Base-by-base conservation (phyloP, 2,113 vertebrate genomes). In the Corythoichthys haematopterus region DNA sequence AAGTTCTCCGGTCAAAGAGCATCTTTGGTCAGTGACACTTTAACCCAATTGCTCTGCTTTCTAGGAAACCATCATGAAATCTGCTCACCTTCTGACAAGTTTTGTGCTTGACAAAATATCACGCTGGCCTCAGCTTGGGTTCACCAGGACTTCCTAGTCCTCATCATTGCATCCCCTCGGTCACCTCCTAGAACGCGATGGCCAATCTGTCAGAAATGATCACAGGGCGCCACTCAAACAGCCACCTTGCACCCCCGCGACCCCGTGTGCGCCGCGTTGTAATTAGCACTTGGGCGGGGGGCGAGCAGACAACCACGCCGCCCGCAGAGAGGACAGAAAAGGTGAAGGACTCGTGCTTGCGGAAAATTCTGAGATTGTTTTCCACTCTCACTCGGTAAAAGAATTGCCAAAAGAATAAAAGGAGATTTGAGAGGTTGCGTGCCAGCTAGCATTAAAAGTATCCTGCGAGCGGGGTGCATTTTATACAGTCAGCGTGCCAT, bases 251-350 rank as follows among this genome's bases (percentile, higher is more conserved):
- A 11, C 47, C 58, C 45, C 51, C 35, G 0, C 52, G 13, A 66
- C 43, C 60, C 38, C 71, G 35, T n/a, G 52, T 15, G 35, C 72
- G 75, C 77, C 70, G 67, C 70, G 51, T 69, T 82, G 86, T 88
- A 92, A 92, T 92, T 90, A 92, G 88, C 82, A 81, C 87, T 78
- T 84, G 79, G 85, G 81, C 84, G 71, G 90, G 86, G 80, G 87
- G 81, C 75, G 70, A 73, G 71, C 72, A 55, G 75, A 70, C 45
- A 33, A 73, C 74, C 58, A 51, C 7, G 3, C 57, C 51, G 45
- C 72, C 79, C 70, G 83, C 74, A 71, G 83, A 12, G 66, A 66
- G 65, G 68, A 66, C 61, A 56, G 46, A 71, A 73, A 75, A 64
- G 36, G 58, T 60, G 55, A 28, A 20, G 71, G 45, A 37, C 20